Percentiles rank a stretch among this genome's conserved stretches.
Conservation (phyloP, 1,140 invertebrate genomes). For the Aphelenchoides besseyi region DNA sequence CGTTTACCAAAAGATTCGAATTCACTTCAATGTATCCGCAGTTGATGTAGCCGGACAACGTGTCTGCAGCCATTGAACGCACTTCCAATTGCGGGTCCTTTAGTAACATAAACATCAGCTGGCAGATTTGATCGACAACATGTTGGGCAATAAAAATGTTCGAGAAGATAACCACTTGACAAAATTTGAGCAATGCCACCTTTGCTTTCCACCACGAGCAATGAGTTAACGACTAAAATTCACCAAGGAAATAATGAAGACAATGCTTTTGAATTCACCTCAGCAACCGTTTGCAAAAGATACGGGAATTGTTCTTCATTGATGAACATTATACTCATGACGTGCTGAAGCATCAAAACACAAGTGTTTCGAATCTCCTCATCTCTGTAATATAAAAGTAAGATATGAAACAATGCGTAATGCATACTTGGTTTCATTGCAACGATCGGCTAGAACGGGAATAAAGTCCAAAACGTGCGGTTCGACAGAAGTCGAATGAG, state of each 20-base stretch:
- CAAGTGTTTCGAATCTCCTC: slow-evolving; percentile 75
- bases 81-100: slow-evolving; percentile 63
- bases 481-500: slow-evolving; percentile 32
- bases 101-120: slow-evolving; percentile 52
- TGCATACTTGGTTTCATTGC: slow-evolving; percentile 50
- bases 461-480: slow-evolving; percentile 48
- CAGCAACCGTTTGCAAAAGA: slow-evolving; percentile 1
- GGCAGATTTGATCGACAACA: slow-evolving; percentile 62
- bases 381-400: slow-evolving; percentile 70
- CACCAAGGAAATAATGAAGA: slow-evolving; percentile 25
- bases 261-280: not conserved
- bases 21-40: slow-evolving; percentile 73
- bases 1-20: slow-evolving; percentile 43
- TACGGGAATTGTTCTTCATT: slow-evolving; percentile 13
- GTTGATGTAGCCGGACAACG: slow-evolving; percentile 80
- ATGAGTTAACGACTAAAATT: slow-evolving; percentile 60
- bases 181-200: slow-evolving; percentile 72
- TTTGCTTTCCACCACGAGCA: slow-evolving; percentile 75
- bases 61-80: slow-evolving; percentile 75
- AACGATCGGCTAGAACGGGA: slow-evolving; percentile 48
- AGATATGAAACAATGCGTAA: slow-evolving; percentile 64
- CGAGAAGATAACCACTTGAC: slow-evolving; percentile 78
- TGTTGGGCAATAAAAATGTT: slow-evolving; percentile 74
- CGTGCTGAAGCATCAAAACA: slow-evolving; percentile 68
- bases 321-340: slow-evolving; percentile 23